These are phyloP conservation scores for Bombylius major DNA, from an alignment of 2,888 invertebrate species.

Conservation along the genomic window DNA sequence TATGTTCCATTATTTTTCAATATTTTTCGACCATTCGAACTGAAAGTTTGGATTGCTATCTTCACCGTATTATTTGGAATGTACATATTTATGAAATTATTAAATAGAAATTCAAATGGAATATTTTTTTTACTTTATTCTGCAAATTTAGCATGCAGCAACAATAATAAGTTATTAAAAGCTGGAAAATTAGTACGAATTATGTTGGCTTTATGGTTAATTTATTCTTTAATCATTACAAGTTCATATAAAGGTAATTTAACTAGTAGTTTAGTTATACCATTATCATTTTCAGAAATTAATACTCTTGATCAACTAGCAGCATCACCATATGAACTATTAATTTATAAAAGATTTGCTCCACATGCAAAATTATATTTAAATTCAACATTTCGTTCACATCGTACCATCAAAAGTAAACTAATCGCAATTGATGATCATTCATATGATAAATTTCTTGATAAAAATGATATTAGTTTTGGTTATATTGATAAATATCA, in stretches of 20 bases:
- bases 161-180: slow-evolving; percentile 19
- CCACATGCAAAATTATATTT: slow-evolving; percentile 33
- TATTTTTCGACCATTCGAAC: slow-evolving; percentile 29
- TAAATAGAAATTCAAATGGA: slow-evolving; percentile 9
- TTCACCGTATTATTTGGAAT: slow-evolving; percentile 19
- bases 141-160: slow-evolving; percentile 18
- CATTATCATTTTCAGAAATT: slow-evolving; percentile 26
- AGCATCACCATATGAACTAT: slow-evolving; percentile 27
- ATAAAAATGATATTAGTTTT: slow-evolving; percentile 35
- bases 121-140: slow-evolving; percentile 21
- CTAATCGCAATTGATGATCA: background rate
- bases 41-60: slow-evolving; percentile 25
- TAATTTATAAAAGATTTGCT: slow-evolving; percentile 33
- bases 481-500: slow-evolving; percentile 41
- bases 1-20: slow-evolving; percentile 40
- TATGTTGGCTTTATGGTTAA: slow-evolving; percentile 28
- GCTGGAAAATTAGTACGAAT: slow-evolving; percentile 18
- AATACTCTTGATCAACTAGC: slow-evolving; percentile 25
- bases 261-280: slow-evolving; percentile 30
- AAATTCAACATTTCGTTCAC: slow-evolving; percentile 21
- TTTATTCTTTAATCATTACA: slow-evolving; percentile 29
- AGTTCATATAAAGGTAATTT: slow-evolving; percentile 31
- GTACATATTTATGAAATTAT: slow-evolving; percentile 18
- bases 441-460: slow-evolving; percentile 6
- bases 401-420: background rate